A percentile compares a stretch with the other conserved stretches of the same genome.
phyloP scores from a whole-genome alignment of 2,797 vertebrate genomes.

The Neostethus bicornis region DNA sequence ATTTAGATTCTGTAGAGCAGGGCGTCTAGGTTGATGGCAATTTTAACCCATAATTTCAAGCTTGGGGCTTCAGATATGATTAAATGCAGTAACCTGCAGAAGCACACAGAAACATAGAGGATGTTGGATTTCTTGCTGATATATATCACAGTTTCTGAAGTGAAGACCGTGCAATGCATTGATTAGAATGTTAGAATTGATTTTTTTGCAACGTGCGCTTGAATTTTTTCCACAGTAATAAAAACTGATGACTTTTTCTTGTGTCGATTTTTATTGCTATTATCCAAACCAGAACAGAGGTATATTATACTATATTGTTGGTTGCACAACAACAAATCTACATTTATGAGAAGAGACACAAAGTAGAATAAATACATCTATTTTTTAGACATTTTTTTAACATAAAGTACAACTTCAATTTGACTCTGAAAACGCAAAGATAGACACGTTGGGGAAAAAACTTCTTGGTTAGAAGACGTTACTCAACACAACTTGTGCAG shows the following conservation, averaged over 20 bases:
- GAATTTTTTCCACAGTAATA: neutral
- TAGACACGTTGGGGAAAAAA: too few species aligned
- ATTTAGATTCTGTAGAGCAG: conserved; percentile 56
- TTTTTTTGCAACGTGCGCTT: neutral
- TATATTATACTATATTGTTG: conserved; percentile 4
- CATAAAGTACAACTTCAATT: too few species aligned
- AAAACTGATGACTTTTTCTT: neutral
- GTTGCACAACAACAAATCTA: neutral
- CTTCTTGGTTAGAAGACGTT: conserved; percentile 30
- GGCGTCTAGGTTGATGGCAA: conserved; percentile 26
- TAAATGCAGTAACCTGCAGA: conserved; percentile 26
- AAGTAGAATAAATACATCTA: too few species aligned
- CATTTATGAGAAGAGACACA: neutral
- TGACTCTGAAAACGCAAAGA: neutral
- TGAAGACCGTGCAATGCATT: neutral
- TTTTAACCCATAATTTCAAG: conserved; percentile 55
- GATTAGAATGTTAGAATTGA: conserved; percentile 1
- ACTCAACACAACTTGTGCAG: conserved; percentile 25
- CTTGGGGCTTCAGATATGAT: conserved; percentile 39
- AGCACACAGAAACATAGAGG: conserved; percentile 16
- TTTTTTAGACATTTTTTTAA: too few species aligned
- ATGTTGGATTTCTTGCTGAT: conserved; percentile 9
- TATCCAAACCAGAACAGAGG: neutral
- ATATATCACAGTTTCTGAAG: conserved; percentile 12
- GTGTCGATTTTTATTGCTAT: neutral